Evolutionary conservation across 2,113 vertebrate species (phyloP).

Genomic region (Tragulus kanchil): DNA sequence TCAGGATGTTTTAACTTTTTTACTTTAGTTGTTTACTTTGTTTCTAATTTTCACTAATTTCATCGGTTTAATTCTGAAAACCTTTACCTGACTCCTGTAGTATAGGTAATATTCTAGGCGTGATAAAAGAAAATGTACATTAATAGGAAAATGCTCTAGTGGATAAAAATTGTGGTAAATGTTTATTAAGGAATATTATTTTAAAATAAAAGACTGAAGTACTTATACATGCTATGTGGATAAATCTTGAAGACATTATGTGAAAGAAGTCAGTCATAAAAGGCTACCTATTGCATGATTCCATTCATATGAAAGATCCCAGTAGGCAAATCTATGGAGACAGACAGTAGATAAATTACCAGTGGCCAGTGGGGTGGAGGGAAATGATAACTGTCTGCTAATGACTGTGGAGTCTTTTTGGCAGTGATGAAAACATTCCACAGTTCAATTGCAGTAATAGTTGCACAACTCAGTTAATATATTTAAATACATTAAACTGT

Average conservation of each 20-base stretch:
- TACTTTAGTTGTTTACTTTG: background rate
- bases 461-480: background rate
- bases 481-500: background rate
- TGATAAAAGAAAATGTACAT: background rate
- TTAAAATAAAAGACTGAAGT: background rate
- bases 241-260: background rate
- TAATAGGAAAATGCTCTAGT: background rate
- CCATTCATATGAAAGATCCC: background rate
- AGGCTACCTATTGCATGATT: background rate
- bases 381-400: background rate
- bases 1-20: no score
- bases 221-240: background rate
- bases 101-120: background rate
- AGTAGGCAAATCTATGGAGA: background rate
- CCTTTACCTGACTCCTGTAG: background rate
- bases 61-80: background rate
- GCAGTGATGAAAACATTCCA: background rate
- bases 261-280: background rate
- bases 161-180: background rate
- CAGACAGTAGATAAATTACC: background rate
- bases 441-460: background rate
- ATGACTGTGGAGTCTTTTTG: background rate
- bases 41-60: background rate
- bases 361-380: background rate
- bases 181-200: background rate